Evolutionary conservation across 35 echinoderm and acorn worm genomes (phyloP).

Genomic region (Stichopus chloronotus): DNA sequence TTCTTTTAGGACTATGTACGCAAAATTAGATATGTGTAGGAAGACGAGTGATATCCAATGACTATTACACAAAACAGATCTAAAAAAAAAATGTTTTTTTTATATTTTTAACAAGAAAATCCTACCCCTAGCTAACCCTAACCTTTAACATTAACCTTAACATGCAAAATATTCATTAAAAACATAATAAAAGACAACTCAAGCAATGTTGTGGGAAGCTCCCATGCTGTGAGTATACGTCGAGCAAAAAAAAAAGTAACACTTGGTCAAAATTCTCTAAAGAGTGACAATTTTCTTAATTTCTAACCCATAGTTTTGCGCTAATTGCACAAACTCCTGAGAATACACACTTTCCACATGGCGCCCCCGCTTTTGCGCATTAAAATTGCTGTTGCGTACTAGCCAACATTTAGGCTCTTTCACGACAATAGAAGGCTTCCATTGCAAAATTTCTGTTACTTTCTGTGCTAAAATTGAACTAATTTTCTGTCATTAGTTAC

Average conservation of each 20-base stretch:
- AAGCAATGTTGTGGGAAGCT: not conserved
- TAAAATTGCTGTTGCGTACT: not conserved
- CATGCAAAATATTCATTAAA: not conserved
- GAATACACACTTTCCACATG: not conserved
- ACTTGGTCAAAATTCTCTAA: not conserved
- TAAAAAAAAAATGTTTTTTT: not conserved
- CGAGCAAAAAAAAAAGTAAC: not conserved
- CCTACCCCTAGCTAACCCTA: conserved; percentile 20
- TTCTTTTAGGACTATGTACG: not conserved
- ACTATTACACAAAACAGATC: not conserved
- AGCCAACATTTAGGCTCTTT: not conserved
- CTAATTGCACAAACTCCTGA: not conserved
- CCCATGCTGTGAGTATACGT: not conserved
- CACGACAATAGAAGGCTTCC: not conserved
- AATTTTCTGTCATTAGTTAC: not conserved
- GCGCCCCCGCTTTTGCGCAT: not conserved
- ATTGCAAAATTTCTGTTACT: not conserved
- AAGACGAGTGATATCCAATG: not conserved
- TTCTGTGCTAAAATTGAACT: not conserved
- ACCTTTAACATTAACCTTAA: not conserved
- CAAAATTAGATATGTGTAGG: not conserved
- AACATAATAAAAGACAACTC: not conserved
- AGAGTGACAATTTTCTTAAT: not conserved
- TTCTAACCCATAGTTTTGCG: not conserved
- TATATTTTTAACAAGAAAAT: not conserved